Conservation (phyloP, 2,888 invertebrate species). For the Bhutanitis thaidina region DNA sequence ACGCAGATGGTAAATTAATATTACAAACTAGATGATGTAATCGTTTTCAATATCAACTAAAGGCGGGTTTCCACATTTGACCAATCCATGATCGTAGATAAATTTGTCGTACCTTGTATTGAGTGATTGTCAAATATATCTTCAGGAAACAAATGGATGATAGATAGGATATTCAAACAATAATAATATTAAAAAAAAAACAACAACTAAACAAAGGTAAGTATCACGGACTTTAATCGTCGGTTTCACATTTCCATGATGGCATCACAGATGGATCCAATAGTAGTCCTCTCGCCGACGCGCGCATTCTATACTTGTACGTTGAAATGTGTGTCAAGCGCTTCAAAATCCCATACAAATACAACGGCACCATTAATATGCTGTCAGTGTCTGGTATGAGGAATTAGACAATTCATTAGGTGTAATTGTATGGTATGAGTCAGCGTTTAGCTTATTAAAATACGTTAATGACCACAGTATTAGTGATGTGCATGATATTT, state of each 20-base stretch:
- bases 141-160: too few relatives aligned
- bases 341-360: conserved; percentile 32
- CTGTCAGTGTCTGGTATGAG: conserved; percentile 51
- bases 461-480: conserved; percentile 29
- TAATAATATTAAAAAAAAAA: too few relatives aligned
- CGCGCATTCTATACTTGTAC: conserved; percentile 18
- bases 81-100: too few relatives aligned
- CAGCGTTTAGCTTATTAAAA: conserved; percentile 42
- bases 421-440: conserved; percentile 67
- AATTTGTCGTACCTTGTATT: too few relatives aligned
- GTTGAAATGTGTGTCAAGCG: conserved; percentile 30
- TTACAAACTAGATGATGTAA: too few relatives aligned
- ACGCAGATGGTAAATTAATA: too few relatives aligned
- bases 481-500: conserved; percentile 13
- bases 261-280: conserved; percentile 25
- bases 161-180: too few relatives aligned
- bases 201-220: not conserved
- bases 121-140: too few relatives aligned
- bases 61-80: too few relatives aligned
- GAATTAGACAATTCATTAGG: conserved; percentile 75
- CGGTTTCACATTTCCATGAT: conserved; percentile 25
- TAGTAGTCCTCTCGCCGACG: conserved; percentile 25
- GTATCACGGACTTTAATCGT: not conserved
- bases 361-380: conserved; percentile 44
- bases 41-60: too few relatives aligned